These are phyloP conservation scores for Botia almorhae DNA, from an alignment of 2,797 vertebrate genomes.

Conservation along the genomic window DNA sequence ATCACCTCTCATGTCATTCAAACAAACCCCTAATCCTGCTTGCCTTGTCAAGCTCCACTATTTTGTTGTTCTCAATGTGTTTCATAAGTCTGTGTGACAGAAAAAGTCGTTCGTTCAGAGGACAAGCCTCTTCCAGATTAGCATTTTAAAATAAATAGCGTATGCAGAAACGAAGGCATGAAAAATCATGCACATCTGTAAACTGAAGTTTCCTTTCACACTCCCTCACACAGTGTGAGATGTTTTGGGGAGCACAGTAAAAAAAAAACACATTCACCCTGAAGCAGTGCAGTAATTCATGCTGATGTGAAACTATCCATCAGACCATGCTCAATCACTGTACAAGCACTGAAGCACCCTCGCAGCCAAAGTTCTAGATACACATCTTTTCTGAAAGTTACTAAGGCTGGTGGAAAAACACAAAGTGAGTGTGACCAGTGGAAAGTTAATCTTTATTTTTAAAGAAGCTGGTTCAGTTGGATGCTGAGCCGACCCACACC, in stretches of 20 bases:
- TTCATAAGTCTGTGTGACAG: slow-evolving; percentile 21
- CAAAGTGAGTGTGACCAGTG: neutral
- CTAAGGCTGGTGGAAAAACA: slow-evolving; percentile 7
- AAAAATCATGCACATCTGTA: slow-evolving; percentile 43
- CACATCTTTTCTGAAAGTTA: slow-evolving; percentile 35
- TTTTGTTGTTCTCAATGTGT: neutral
- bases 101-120: slow-evolving; percentile 32
- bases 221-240: slow-evolving; percentile 4
- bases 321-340: slow-evolving; percentile 1
- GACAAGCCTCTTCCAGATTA: slow-evolving; percentile 24
- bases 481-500: slow-evolving; percentile 25
- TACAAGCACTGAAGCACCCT: neutral
- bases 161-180: slow-evolving; percentile 24
- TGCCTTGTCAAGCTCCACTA: neutral
- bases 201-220: slow-evolving; percentile 29
- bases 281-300: slow-evolving; percentile 5
- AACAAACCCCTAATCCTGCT: neutral
- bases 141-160: slow-evolving; percentile 33
- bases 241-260: neutral
- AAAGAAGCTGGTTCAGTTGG: slow-evolving; percentile 33
- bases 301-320: slow-evolving; percentile 30
- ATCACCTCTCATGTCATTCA: neutral
- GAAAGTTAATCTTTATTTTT: slow-evolving; percentile 52
- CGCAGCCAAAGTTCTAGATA: slow-evolving; percentile 14
- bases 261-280: neutral